These are phyloP conservation scores for Sebastes alutus DNA, from an alignment of 2,797 vertebrate species.

Conservation along the genomic window DNA sequence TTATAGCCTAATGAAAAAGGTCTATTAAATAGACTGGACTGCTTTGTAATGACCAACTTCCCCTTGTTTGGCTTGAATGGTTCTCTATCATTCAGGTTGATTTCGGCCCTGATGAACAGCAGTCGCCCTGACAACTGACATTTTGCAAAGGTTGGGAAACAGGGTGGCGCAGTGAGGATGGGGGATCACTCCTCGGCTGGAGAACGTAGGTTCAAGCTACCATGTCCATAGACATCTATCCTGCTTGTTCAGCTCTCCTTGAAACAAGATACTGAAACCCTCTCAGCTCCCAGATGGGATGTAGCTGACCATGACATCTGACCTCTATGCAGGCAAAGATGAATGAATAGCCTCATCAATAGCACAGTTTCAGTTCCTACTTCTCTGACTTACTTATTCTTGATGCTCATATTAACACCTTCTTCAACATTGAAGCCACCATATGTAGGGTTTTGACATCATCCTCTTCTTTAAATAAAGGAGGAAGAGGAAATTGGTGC, in stretches of 20 bases:
- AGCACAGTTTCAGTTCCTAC: not conserved
- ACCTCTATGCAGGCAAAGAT: conserved; percentile 13
- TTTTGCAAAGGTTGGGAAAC: conserved; percentile 10
- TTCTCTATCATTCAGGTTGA: conserved; percentile 18
- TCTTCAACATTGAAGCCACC: not conserved
- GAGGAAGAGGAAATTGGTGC: not conserved
- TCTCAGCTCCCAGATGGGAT: not conserved
- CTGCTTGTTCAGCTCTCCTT: conserved; percentile 24
- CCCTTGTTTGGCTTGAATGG: conserved; percentile 24
- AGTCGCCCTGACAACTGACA: conserved; percentile 16
- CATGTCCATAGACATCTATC: conserved; percentile 1
- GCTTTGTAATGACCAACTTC: conserved; percentile 18
- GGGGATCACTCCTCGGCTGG: not conserved
- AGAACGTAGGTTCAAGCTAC: not conserved
- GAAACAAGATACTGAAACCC: conserved; percentile 23
- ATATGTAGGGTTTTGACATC: not conserved
- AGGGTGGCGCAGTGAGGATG: not conserved
- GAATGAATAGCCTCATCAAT: conserved; percentile 2
- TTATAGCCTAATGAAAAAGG: conserved; percentile 28
- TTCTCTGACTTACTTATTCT: not conserved
- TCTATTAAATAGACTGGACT: conserved; percentile 15
- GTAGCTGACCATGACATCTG: conserved; percentile 33
- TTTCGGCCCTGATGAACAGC: conserved; percentile 4
- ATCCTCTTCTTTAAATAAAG: not conserved
- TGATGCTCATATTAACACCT: not conserved